Percentiles rank a stretch among this genome's conserved stretches.
These are phyloP conservation scores for Sebastes paucispinis DNA, from an alignment of 2,797 vertebrate genomes.

Conservation along the genomic window DNA sequence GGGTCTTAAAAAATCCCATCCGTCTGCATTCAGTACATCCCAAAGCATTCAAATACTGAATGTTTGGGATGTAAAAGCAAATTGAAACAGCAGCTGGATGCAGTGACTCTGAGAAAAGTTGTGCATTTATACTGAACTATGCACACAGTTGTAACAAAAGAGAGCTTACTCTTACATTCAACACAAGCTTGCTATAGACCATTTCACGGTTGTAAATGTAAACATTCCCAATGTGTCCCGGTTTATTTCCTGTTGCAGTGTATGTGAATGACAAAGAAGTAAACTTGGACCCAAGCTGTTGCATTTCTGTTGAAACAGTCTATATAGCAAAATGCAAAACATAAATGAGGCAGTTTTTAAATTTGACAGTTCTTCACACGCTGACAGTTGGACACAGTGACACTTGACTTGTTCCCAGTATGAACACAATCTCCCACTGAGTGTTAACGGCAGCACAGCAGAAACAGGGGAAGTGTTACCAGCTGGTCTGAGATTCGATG, in stretches of 20 bases:
- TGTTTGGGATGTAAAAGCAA: not conserved
- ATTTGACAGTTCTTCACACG: not conserved
- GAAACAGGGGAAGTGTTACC: not conserved
- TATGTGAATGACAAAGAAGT: not conserved
- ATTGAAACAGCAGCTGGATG: not conserved
- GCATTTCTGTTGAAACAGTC: not conserved
- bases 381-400: not conserved
- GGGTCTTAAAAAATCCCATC: not conserved
- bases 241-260: not conserved
- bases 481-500: not conserved
- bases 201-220: not conserved
- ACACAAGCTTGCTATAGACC: not conserved
- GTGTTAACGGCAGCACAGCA: not conserved
- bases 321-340: not conserved
- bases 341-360: not conserved
- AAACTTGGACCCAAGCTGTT: not conserved
- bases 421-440: not conserved
- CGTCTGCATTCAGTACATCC: not conserved
- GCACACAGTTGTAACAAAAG: too few relatives aligned
- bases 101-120: not conserved
- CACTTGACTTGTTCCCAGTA: not conserved
- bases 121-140: not conserved
- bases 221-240: not conserved
- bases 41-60: not conserved
- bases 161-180: too few relatives aligned